phyloP scores from a whole-genome alignment of 2,797 vertebrate species.

The Siniperca undulata region DNA sequence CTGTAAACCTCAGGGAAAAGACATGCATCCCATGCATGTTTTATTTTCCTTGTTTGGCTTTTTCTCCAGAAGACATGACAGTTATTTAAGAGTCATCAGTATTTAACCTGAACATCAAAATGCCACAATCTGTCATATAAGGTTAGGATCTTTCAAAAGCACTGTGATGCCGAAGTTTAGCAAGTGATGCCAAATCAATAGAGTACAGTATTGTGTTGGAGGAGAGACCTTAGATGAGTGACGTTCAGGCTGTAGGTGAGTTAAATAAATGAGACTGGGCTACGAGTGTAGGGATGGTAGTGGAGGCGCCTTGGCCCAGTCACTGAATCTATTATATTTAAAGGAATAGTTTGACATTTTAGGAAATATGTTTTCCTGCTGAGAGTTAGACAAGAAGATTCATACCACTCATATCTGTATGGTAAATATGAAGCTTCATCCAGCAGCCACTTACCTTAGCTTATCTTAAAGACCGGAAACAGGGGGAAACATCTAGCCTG shows the following conservation, averaged over 20 bases:
- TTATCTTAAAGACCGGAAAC: background rate
- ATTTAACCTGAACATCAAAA: conserved; percentile 21
- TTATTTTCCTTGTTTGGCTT: background rate
- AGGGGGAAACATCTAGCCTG: background rate
- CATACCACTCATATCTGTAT: background rate
- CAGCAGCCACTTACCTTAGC: background rate
- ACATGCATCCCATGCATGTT: background rate
- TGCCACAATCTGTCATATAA: background rate
- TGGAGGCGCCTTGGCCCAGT: background rate
- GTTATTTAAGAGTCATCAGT: conserved; percentile 8
- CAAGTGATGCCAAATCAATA: background rate
- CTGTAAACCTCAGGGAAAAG: background rate
- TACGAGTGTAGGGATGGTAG: background rate
- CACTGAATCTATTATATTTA: background rate
- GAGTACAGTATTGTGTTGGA: background rate
- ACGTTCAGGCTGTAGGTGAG: background rate
- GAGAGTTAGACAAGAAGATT: background rate
- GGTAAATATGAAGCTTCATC: background rate
- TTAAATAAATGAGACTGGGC: conserved; percentile 2
- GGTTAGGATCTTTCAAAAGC: conserved; percentile 11
- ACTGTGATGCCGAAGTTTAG: background rate
- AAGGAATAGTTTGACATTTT: background rate
- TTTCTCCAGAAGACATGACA: background rate
- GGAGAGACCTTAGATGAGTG: background rate
- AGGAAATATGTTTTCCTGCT: background rate